Base-by-base conservation (phyloP, 2,797 vertebrate genomes). In the Enteromius trimaculatus region DNA sequence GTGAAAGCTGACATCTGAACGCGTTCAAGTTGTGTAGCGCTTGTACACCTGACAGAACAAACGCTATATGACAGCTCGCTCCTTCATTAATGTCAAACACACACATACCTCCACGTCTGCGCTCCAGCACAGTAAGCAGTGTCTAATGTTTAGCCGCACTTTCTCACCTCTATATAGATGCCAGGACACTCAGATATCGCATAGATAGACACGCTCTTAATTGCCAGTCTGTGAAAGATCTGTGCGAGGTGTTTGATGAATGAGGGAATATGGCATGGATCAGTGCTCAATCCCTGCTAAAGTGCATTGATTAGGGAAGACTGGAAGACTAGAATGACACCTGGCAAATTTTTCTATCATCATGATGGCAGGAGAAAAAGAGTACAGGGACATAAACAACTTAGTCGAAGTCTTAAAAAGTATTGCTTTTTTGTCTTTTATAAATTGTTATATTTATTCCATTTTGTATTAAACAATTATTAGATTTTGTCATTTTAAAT, bases 31-130 rank as follows among this genome's bases (percentile, higher is more conserved):
- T 75, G 5, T 85, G 74, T 82, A 49, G 80, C n/a, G 6, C 47
- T 34, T 68, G 55, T 72, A 42, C 47, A 66, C 68, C 75, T 85
- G 80, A 75, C 75, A 72, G 55, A 82, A 65, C 26, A 51, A 85
- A 79, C 37, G 8, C 51, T 77, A 66, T 65, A 72, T 31, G 39
- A 66, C 75, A 85, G 58, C 68, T 68, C 62, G 23, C 42, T 23
- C 65, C 37, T 84, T 85, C 74, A 78, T 82, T 72, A 85, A 77
- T 85, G 75, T 72, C 80, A 79, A 78, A 79, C 34, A 77, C 17
- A 70, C 68, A 55, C 37, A 55, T 34, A 31, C 29, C 62, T 64
- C 62, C 62, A 64, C 16, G 75, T 64, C 82, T 83, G 19, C 8
- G 47, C 71, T 76, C 23, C 62, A 68, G 17, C 6, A 29, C 34